phyloP scores from a whole-genome alignment of 2,888 invertebrate genomes.

The Apeira syringaria region DNA sequence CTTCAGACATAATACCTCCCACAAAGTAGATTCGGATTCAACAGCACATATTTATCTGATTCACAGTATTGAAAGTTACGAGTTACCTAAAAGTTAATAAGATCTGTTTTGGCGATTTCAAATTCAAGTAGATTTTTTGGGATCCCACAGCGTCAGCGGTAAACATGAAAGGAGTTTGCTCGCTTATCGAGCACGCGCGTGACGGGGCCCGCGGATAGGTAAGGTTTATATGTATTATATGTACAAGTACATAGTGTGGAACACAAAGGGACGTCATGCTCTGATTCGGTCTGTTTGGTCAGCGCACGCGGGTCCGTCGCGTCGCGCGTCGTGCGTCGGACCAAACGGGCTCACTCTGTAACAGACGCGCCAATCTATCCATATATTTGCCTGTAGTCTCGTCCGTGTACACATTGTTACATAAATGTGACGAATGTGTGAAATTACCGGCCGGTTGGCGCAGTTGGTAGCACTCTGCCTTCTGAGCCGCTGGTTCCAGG shows the following conservation, averaged over 20 bases:
- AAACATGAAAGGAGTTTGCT: no score
- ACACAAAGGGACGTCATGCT: slow-evolving; percentile 10
- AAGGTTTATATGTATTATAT: slow-evolving; percentile 5
- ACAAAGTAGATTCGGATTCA: slow-evolving; percentile 4
- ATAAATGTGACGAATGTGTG: no score
- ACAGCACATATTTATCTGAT: slow-evolving; percentile 1
- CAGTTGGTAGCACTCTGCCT: no score
- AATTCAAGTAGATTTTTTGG: no score
- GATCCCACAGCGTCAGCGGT: no score
- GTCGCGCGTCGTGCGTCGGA: slow-evolving; percentile 6
- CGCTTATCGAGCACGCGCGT: neutral
- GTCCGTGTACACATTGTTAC: no score
- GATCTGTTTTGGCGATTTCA: slow-evolving; percentile 1
- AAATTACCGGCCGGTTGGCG: no score
- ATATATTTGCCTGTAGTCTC: no score
- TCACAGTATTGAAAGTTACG: slow-evolving; percentile 7
- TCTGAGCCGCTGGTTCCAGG: no score
- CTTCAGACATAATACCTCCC: neutral
- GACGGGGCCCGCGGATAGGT: slow-evolving; percentile 2
- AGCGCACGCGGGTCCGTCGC: no score
- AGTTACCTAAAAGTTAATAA: slow-evolving; percentile 2
- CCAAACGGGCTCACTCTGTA: slow-evolving; percentile 6
- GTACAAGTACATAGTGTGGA: no score
- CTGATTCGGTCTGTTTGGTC: slow-evolving; percentile 9
- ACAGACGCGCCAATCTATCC: slow-evolving; percentile 2